Percentiles rank a stretch among this genome's conserved stretches.
These are phyloP conservation scores for Lithodes maja DNA, from an alignment of 2,888 invertebrate genomes.

Conservation along the genomic window DNA sequence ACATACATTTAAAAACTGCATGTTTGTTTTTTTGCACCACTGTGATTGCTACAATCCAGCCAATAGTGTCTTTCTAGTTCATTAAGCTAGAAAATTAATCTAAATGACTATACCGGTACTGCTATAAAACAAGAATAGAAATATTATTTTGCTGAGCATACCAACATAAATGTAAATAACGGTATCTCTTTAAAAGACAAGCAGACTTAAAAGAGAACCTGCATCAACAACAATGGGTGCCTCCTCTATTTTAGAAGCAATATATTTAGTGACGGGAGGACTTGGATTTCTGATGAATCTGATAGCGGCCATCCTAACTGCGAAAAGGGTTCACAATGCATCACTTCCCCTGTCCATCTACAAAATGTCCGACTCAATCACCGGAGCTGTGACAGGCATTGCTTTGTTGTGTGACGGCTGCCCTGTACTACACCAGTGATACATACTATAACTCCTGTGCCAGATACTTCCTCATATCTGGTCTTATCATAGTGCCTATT, in stretches of 20 bases:
- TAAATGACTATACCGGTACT: no score
- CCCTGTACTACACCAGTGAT: conserved; percentile 20
- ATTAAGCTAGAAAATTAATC: no score
- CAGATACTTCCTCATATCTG: conserved; percentile 43
- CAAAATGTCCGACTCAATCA: conserved; percentile 30
- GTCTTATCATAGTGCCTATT: conserved; percentile 35
- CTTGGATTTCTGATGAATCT: conserved; percentile 39
- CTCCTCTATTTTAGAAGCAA: background rate
- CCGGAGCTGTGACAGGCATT: conserved; percentile 40
- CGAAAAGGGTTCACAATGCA: conserved; percentile 9
- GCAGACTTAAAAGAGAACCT: background rate
- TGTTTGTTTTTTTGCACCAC: no score
- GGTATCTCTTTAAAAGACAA: no score
- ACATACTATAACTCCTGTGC: conserved; percentile 46
- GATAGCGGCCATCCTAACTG: conserved; percentile 13
- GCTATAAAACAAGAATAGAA: no score
- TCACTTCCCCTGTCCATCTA: conserved; percentile 16
- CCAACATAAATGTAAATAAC: no score
- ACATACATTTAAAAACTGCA: no score
- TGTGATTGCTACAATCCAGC: no score
- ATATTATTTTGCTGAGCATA: no score
- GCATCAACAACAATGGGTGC: background rate
- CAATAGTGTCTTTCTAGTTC: no score
- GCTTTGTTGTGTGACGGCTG: conserved; percentile 51
- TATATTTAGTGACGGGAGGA: conserved; percentile 46